phyloP scores from a whole-genome alignment of 2,113 vertebrate genomes.

The Nesogale talazaci region DNA sequence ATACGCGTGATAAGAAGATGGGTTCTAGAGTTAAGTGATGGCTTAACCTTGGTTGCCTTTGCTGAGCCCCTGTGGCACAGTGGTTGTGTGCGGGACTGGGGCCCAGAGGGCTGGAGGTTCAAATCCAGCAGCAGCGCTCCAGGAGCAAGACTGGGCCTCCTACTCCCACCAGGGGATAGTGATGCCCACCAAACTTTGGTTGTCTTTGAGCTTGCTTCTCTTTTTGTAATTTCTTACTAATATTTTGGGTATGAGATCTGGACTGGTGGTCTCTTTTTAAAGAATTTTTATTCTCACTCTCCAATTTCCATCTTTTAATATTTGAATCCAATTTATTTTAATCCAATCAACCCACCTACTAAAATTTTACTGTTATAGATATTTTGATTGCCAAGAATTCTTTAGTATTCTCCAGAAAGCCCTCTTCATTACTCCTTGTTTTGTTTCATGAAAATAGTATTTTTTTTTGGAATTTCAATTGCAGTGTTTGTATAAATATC shows the following conservation, averaged over 20 bases:
- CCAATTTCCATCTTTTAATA: background rate
- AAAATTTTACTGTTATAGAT: background rate
- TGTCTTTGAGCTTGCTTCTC: background rate
- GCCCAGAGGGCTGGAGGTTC: too few relatives aligned
- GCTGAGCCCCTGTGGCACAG: too few relatives aligned
- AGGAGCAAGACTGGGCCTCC: too few relatives aligned
- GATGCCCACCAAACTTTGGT: too few relatives aligned
- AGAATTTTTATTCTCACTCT: background rate
- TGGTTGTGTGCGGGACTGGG: too few relatives aligned
- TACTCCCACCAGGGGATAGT: too few relatives aligned
- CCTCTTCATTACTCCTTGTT: background rate
- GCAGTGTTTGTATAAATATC: constrained; percentile 1
- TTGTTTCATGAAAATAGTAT: background rate
- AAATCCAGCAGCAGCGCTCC: too few relatives aligned
- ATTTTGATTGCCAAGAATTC: constrained; percentile 15
- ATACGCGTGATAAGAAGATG: too few relatives aligned
- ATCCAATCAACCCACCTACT: background rate
- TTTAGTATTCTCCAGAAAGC: constrained; percentile 12
- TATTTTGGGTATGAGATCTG: background rate
- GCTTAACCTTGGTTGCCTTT: too few relatives aligned
- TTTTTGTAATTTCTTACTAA: background rate
- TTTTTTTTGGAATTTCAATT: background rate
- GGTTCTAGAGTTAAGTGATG: too few relatives aligned
- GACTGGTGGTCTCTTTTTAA: background rate
- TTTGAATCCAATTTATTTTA: constrained; percentile 35